Conservation (phyloP, 1,140 invertebrate species). For the Sminthurides bifidus region DNA sequence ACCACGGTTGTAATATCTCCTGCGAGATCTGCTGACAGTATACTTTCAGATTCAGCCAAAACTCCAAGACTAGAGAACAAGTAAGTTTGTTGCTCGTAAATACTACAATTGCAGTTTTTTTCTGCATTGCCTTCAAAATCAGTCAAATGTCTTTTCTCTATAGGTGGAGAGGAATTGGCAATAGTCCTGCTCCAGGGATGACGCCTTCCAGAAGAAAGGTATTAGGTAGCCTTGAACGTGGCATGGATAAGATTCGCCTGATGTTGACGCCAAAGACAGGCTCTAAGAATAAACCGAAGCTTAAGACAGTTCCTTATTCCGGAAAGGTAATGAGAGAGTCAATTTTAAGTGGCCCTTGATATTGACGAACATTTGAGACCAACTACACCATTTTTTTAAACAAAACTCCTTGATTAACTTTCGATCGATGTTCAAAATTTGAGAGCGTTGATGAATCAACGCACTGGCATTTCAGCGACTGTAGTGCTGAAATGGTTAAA, state of each 20-base stretch:
- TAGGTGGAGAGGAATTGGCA: slow-evolving; percentile 11
- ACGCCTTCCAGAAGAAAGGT: slow-evolving; percentile 46
- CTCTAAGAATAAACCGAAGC: slow-evolving; percentile 34
- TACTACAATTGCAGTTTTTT: not conserved
- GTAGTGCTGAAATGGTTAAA: too few relatives aligned
- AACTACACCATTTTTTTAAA: too few relatives aligned
- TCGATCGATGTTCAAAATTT: too few relatives aligned
- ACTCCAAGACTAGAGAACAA: slow-evolving; percentile 14
- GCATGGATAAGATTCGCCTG: slow-evolving; percentile 51
- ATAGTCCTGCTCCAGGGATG: not conserved
- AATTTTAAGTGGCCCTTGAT: too few relatives aligned
- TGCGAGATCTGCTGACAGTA: slow-evolving; percentile 28
- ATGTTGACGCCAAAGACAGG: slow-evolving; percentile 57
- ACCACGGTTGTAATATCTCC: slow-evolving; percentile 15
- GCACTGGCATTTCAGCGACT: too few relatives aligned
- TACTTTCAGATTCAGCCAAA: slow-evolving; percentile 10
- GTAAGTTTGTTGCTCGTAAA: slow-evolving; percentile 8
- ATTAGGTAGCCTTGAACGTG: slow-evolving; percentile 57
- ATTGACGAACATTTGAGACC: too few relatives aligned
- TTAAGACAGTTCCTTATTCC: slow-evolving; percentile 31
- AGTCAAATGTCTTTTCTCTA: not conserved
- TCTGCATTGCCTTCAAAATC: not conserved
- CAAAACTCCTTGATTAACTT: too few relatives aligned
- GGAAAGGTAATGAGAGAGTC: slow-evolving; percentile 29
- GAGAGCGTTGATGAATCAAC: too few relatives aligned